Evolutionary conservation across 2,888 invertebrate species (phyloP), one percentile per base, ranked within the genome.

Genomic region (Cantharis flavilabris): DNA sequence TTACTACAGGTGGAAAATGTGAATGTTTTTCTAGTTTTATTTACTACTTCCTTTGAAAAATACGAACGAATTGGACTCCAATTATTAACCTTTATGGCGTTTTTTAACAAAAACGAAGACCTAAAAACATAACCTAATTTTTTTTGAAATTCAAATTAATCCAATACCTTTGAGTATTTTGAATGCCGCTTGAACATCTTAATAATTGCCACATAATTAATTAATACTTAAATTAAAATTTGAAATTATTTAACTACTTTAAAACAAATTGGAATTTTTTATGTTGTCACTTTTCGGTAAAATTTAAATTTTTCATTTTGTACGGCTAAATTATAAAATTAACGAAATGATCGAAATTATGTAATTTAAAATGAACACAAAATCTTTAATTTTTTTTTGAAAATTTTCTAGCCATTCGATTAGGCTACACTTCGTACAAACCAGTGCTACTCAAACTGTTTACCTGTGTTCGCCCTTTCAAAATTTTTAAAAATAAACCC

Each of bases 141-240:
- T 69, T 70, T 26, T 74, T 77, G 28, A 70, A 80, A 70, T 63
- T 71, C 11, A 70, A 70, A 16, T 28, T 62, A 74, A 49, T 9
- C 23, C n/a, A 11, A 70, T 75, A 71, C 72, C 79, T 73, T 71
- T 72, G 63, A n/a, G 62, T 65, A 64, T 28, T 30, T 11, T 71
- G 73, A 78, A 79, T 70, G 26, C 70, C 76, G 76, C 78, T 72
- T 69, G 82, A 75, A 76, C 80, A 78, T n/a, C 80, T 80, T 63
- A 81, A 79, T 73, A 82, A 26, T 69, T 80, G 79, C 80, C 81
- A 82, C 82, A 82, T 82, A 62, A 71, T 80, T 49, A 28, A 72
- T 49, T 70, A 69, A 64, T 62, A 72, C 26, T 72, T 49, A 71
- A 64, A 76, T 26, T 64, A 62, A 71, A 33, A 71, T 65, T 70